phyloP scores from a whole-genome alignment of 1,140 invertebrate genomes.

The Platyura marginata region DNA sequence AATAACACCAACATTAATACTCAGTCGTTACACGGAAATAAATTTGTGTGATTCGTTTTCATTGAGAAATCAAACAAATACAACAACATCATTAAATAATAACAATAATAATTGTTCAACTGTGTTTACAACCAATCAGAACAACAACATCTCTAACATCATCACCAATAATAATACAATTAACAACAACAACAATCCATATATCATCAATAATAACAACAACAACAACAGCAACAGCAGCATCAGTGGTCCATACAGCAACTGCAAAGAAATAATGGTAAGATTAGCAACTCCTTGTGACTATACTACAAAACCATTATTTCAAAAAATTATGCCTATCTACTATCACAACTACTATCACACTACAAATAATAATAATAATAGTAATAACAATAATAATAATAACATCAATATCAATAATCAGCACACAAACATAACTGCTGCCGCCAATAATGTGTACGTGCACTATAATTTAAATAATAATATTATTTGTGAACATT shows the following conservation, averaged over 20 bases:
- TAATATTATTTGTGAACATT: not conserved
- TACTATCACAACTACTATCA: not conserved
- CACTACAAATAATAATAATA: not conserved
- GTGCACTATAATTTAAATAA: constrained; percentile 11
- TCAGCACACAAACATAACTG: constrained; percentile 11
- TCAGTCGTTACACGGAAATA: constrained; percentile 5
- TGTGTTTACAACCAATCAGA: constrained; percentile 11
- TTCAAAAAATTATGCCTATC: constrained; percentile 10
- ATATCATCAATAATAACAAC: constrained; percentile 13
- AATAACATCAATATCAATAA: not conserved
- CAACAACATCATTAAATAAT: not conserved
- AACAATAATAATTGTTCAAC: constrained; percentile 9
- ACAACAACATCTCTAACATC: constrained; percentile 11
- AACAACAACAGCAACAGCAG: constrained; percentile 3
- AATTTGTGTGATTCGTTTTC: constrained; percentile 3
- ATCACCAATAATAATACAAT: constrained; percentile 15
- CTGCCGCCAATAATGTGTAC: constrained; percentile 16
- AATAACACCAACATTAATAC: constrained; percentile 9
- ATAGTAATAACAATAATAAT: too few species aligned
- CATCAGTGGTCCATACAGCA: constrained; percentile 5
- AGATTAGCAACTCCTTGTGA: constrained; percentile 13
- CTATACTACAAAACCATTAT: constrained; percentile 12
- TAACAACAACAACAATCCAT: constrained; percentile 14
- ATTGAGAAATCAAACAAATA: constrained; percentile 7
- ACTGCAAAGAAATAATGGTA: not conserved